Base-by-base conservation (phyloP, 2,113 vertebrate genomes). In the Dasypus novemcinctus region DNA sequence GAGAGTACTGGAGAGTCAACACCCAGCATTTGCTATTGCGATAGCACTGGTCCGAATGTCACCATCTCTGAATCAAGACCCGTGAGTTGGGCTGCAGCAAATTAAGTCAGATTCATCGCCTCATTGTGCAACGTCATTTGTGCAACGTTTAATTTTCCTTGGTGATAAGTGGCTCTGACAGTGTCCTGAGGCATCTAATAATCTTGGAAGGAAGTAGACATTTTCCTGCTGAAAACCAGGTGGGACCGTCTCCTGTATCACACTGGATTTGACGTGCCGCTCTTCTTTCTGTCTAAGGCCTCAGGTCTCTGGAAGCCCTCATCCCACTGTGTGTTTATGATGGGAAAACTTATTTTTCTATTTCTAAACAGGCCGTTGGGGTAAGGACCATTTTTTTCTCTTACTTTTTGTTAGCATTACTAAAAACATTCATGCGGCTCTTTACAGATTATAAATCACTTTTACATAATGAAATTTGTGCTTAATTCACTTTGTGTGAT, bases 401-500 rank as follows among this genome's bases (percentile, higher is more conserved):
- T 71, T 69, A 78, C 87, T 59, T 23, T 59, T 59, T 78, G 29
- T 85, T 87, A 92, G 36, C 52, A 79, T 46, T 92, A 63, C n/a
- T 71, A 41, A 71, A 43, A 76, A 49, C 84, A 80, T 92, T 85
- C 92, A 33, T 54, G 76, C 88, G 33, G 38, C 14, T 72, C 52
- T 64, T 81, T 64, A 83, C 29, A 87, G 49, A 80, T 83, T 75
- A 76, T 64, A 92, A 88, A 61, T 95, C 21, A 66, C 57, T 80
- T 80, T 94, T 63, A 83, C 36, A n/a, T 80, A 82, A 94, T 18
- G 57, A 84, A 78, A 93, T 91, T 17, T 80, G 20, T 66, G 68
- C 87, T 91, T 92, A 89, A 91, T 87, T 97, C 13, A 87, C 33
- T 94, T 91, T 94, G 57, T 49, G 13, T n/a, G 74, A 72, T 85